Base-by-base conservation (phyloP, 2,888 invertebrate genomes). In the Agriopis marginaria region DNA sequence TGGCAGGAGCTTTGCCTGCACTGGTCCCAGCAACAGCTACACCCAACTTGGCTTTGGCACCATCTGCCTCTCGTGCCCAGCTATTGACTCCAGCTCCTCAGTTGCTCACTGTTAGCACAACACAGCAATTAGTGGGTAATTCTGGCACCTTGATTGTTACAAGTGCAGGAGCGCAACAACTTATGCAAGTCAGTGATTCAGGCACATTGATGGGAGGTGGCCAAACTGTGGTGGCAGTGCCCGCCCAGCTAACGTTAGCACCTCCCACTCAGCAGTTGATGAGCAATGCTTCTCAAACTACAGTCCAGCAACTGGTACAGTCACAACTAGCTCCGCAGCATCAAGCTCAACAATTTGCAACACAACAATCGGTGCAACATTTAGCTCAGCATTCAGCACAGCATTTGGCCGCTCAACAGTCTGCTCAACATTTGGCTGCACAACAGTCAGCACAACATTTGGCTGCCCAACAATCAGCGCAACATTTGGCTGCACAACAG, bases 101-200 rank as follows among this genome's bases (percentile, higher is more conserved):
- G 81, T 85, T 94, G 72, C 84, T 94, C 2, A 92, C 93, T 68
- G 94, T 94, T 8, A 94, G 94, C 75, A 94, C 93, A 62, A 94
- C 94, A 69, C 94, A 94, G 76, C 94, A 94, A 74, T 83, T 94
- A 23, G 86, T 94, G 68, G 93, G 93, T 1, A 94, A 93, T 76
- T 94, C 94, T 63, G 94, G 94, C 55, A 87, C 94, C 12, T 83
- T 94, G 39, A 94, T 94, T 76, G 93, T 94, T 5, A 94, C 94
- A 45, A 94, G 94, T 87, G 94, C 94, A 71, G 94, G 94, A 68
- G 93, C 91, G 3, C 94, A 94, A 71, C 94, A 94, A 79, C 77
- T 94, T 7, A 93, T 94, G 94, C 94, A 94, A 89, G 94, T 94
- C 14, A 93, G 94, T 86, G 94, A 94, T 77, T 94, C 94, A 14